phyloP scores from a whole-genome alignment of 2,888 invertebrate genomes.

The Acanthosepion esculentum region DNA sequence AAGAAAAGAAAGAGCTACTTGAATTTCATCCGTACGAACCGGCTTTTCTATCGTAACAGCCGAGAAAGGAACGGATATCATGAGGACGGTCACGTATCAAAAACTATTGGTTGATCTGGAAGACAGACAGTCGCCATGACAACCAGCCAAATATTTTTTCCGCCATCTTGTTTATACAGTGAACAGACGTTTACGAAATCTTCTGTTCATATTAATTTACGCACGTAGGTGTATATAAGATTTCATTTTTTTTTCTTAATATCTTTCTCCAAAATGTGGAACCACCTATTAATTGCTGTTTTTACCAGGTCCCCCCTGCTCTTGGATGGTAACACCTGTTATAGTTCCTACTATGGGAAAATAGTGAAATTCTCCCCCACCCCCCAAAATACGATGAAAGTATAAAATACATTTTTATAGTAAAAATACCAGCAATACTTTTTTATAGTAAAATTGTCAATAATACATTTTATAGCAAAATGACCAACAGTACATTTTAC shows the following conservation, averaged over 20 bases:
- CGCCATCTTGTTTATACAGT: neutral
- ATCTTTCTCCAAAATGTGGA: too few relatives aligned
- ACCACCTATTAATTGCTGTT: too few relatives aligned
- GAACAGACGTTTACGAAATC: neutral
- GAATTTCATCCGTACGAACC: neutral
- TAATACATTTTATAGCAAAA: too few relatives aligned
- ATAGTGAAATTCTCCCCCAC: too few relatives aligned
- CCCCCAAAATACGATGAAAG: too few relatives aligned
- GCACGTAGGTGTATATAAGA: neutral
- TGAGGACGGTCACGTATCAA: neutral
- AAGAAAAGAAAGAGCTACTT: neutral
- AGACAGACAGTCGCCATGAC: neutral
- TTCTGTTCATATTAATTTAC: neutral
- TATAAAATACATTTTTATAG: too few relatives aligned
- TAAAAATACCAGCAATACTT: too few relatives aligned
- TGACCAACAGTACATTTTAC: too few relatives aligned
- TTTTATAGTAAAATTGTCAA: too few relatives aligned
- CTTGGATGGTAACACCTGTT: too few relatives aligned
- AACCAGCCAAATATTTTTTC: neutral
- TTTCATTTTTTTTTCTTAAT: neutral
- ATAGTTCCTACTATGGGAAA: too few relatives aligned
- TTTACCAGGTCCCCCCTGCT: too few relatives aligned
- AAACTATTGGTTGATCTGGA: neutral
- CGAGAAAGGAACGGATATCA: neutral
- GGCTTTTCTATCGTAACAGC: neutral